Conservation (phyloP, 1,140 invertebrate genomes). For the Drosophila bocqueti region DNA sequence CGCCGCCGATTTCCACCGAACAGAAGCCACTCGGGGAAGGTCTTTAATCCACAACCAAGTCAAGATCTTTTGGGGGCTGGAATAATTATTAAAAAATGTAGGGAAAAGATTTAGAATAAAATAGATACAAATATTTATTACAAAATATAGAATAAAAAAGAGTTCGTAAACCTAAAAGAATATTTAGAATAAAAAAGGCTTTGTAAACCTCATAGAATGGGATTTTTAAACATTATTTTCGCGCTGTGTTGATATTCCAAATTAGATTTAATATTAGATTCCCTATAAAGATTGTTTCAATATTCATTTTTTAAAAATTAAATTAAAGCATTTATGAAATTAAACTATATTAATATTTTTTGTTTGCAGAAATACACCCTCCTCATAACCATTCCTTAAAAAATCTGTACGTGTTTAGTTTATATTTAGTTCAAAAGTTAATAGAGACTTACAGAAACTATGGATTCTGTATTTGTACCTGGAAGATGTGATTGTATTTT, state of each 20-base stretch:
- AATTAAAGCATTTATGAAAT: not conserved
- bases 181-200: not conserved
- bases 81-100: not conserved
- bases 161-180: not conserved
- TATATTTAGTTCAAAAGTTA: not conserved
- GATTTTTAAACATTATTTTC: not conserved
- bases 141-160: not conserved
- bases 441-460: not conserved
- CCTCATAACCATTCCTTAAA: too few species aligned
- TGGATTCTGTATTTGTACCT: not conserved
- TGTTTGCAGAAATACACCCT: too few species aligned
- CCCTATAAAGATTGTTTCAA: not conserved
- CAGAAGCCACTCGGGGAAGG: constrained; percentile 16
- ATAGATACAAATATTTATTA: not conserved
- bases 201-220: not conserved
- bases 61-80: not conserved
- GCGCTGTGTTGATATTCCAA: not conserved
- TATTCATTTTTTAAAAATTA: not conserved
- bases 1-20: constrained; percentile 16
- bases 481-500: not conserved
- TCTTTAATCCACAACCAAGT: constrained; percentile 2
- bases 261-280: not conserved
- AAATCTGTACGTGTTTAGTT: not conserved
- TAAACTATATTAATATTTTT: not conserved
- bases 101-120: not conserved